Percentiles rank a stretch among this genome's conserved stretches.
Conservation (phyloP, 2,113 vertebrate species). For the Vulpes vulpes region DNA sequence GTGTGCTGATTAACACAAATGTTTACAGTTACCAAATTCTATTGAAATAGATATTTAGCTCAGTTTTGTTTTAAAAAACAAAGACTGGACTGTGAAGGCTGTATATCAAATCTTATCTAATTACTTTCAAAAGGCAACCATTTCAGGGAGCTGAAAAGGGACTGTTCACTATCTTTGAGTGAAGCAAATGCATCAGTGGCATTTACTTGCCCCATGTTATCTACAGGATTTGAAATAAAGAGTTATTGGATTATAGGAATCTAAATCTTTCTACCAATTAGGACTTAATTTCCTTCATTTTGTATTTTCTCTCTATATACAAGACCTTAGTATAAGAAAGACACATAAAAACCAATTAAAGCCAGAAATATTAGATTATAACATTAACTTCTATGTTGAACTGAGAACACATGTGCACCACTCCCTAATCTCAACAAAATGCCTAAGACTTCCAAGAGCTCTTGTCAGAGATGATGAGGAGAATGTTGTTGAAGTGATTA, state of each 20-base stretch:
- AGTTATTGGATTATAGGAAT: neutral
- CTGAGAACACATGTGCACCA: neutral
- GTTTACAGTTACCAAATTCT: neutral
- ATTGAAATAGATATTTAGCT: neutral
- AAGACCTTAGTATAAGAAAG: neutral
- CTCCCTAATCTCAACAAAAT: neutral
- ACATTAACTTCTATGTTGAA: neutral
- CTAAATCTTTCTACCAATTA: conserved; percentile 48
- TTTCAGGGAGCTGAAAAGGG: neutral
- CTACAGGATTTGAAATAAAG: neutral
- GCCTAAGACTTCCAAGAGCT: neutral
- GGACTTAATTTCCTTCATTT: neutral
- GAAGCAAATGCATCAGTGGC: conserved; percentile 14
- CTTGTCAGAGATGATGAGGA: neutral
- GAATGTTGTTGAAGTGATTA: neutral
- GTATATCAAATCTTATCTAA: neutral
- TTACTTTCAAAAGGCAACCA: conserved; percentile 5
- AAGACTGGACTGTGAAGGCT: conserved; percentile 26
- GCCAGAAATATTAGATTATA: neutral
- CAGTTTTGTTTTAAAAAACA: neutral
- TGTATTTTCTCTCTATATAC: neutral
- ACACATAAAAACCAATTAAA: conserved; percentile 14
- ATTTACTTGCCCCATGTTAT: conserved; percentile 20
- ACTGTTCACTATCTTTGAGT: neutral
- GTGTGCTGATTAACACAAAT: neutral